phyloP scores from a whole-genome alignment of 1,140 invertebrate species.

The Tribolium castaneum region DNA sequence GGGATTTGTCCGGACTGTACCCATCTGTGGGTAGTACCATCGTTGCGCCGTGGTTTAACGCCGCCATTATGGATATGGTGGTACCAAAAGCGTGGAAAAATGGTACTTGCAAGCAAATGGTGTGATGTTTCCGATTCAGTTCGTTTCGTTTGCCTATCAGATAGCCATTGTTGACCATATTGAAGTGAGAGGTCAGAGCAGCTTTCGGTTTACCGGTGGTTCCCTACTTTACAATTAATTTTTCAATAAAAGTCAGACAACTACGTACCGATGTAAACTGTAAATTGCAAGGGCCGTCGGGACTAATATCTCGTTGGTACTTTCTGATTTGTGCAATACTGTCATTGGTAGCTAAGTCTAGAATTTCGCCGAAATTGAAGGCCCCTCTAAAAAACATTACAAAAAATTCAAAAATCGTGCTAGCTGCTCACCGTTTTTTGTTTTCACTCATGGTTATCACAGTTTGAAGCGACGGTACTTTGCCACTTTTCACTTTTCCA shows the following conservation, averaged over 20 bases:
- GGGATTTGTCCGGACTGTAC: slow-evolving; percentile 76
- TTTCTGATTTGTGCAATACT: slow-evolving; percentile 61
- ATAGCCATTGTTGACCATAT: slow-evolving; percentile 88
- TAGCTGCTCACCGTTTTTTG: slow-evolving; percentile 48
- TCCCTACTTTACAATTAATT: slow-evolving; percentile 67
- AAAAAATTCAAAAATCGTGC: slow-evolving; percentile 11
- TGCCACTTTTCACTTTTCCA: slow-evolving; percentile 61
- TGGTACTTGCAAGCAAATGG: slow-evolving; percentile 84
- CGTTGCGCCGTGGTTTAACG: slow-evolving; percentile 75
- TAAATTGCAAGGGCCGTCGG: slow-evolving; percentile 79
- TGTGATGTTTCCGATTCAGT: slow-evolving; percentile 67
- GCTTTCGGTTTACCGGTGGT: slow-evolving; percentile 93
- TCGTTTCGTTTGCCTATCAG: slow-evolving; percentile 73
- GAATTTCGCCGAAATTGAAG: slow-evolving; percentile 70
- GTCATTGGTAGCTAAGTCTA: slow-evolving; percentile 60
- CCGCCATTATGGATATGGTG: slow-evolving; percentile 73
- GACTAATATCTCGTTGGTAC: slow-evolving; percentile 68
- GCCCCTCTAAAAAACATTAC: slow-evolving; percentile 69
- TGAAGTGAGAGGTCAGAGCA: slow-evolving; percentile 83
- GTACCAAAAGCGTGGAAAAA: slow-evolving; percentile 94
- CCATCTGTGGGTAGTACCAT: slow-evolving; percentile 76
- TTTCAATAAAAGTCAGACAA: slow-evolving; percentile 26
- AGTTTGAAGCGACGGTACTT: slow-evolving; percentile 54
- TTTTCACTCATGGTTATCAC: slow-evolving; percentile 54
- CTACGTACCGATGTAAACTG: slow-evolving; percentile 88